phyloP scores from a whole-genome alignment of 2,113 vertebrate genomes.

The Tachysurus fulvidraco region DNA sequence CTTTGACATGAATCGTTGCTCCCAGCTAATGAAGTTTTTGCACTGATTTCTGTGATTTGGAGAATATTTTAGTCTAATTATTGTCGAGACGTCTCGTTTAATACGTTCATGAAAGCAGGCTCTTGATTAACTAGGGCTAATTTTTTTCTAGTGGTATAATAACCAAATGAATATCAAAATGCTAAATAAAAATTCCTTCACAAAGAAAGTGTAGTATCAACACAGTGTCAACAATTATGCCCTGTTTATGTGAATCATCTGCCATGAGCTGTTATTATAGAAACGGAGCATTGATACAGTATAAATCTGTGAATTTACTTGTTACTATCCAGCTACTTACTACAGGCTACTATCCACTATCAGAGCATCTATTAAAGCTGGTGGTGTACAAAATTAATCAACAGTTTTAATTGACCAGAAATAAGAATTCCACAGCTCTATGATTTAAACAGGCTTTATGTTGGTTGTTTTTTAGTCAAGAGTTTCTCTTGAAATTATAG shows the following conservation, averaged over 20 bases:
- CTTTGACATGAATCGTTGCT: background rate
- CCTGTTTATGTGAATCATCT: background rate
- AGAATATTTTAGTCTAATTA: background rate
- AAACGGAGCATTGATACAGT: too few species aligned
- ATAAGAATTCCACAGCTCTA: background rate
- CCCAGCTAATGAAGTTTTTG: background rate
- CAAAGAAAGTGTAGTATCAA: background rate
- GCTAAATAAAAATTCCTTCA: background rate
- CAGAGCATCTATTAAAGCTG: background rate
- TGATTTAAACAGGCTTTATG: background rate
- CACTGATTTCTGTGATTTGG: background rate
- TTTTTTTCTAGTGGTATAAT: too few species aligned
- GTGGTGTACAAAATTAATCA: background rate
- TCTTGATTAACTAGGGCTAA: background rate
- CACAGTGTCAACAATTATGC: background rate
- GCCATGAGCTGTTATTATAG: too few species aligned
- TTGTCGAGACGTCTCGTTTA: background rate
- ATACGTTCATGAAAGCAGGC: background rate
- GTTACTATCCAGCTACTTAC: background rate
- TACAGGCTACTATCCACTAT: too few species aligned
- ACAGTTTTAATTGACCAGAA: background rate
- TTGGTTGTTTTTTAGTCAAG: background rate
- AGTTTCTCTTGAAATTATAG: background rate
- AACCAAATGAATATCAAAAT: background rate
- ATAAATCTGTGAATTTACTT: background rate